Percentiles rank a stretch among this genome's conserved stretches.
These are phyloP conservation scores for Chelmon rostratus DNA, from an alignment of 2,797 vertebrate species.

Conservation along the genomic window DNA sequence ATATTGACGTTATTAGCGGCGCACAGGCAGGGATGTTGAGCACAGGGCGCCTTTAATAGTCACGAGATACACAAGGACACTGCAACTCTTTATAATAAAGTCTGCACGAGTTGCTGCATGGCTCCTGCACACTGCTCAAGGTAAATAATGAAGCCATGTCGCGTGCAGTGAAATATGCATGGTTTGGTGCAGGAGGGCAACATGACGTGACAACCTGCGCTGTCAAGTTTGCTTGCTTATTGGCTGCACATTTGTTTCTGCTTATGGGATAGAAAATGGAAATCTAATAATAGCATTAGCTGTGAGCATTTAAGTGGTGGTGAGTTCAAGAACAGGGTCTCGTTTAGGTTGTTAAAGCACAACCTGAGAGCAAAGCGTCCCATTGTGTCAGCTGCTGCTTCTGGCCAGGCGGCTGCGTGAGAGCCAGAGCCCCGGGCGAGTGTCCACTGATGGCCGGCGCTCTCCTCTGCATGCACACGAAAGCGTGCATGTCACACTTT, in stretches of 20 bases:
- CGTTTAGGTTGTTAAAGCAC: slow-evolving; percentile 47
- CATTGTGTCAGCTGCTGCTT: slow-evolving; percentile 54
- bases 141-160: slow-evolving; percentile 41
- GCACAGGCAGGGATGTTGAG: slow-evolving; percentile 69
- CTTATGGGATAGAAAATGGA: slow-evolving; percentile 65
- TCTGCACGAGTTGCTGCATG: slow-evolving; percentile 59
- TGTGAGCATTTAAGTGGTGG: slow-evolving; percentile 50
- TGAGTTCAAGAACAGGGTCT: slow-evolving; percentile 58
- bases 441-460: slow-evolving; percentile 44
- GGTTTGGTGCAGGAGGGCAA: slow-evolving; percentile 46
- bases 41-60: slow-evolving; percentile 80
- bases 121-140: slow-evolving; percentile 36
- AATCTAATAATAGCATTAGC: slow-evolving; percentile 77
- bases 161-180: slow-evolving; percentile 33
- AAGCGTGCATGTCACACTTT: slow-evolving; percentile 45
- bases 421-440: slow-evolving; percentile 39
- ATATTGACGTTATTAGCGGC: slow-evolving; percentile 86
- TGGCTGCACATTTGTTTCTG: slow-evolving; percentile 59
- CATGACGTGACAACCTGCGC: slow-evolving; percentile 63
- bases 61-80: slow-evolving; percentile 79
- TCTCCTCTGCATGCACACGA: background rate
- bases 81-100: slow-evolving; percentile 66
- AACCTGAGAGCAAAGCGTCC: background rate
- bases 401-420: no score
- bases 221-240: slow-evolving; percentile 56